Percentiles rank a stretch among this genome's conserved stretches.
Evolutionary conservation across 2,888 invertebrate species (phyloP).

Genomic region (Pediacus dermestoides): DNA sequence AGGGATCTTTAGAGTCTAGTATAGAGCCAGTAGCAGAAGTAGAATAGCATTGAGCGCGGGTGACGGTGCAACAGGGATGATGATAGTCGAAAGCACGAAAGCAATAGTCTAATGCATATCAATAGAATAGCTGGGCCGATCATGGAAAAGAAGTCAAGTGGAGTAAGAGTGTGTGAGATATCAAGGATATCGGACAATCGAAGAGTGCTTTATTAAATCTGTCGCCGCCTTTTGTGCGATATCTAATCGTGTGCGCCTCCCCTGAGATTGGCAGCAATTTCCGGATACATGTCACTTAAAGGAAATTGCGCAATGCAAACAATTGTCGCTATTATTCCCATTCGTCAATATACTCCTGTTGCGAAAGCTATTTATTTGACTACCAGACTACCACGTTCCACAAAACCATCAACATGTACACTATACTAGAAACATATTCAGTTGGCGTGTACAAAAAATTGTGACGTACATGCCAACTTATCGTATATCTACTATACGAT

Average conservation of each 20-base stretch:
- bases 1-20: conserved; percentile 23
- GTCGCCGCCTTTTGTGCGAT: conserved; percentile 47
- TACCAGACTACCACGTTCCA: no score
- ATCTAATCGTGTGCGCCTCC: conserved; percentile 47
- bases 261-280: conserved; percentile 52
- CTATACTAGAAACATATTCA: no score
- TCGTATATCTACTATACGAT: no score
- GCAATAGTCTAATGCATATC: conserved; percentile 46
- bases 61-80: conserved; percentile 27
- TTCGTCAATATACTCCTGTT: conserved; percentile 42
- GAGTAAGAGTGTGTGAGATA: conserved; percentile 35
- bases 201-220: conserved; percentile 50
- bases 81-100: conserved; percentile 27
- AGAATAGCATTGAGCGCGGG: conserved; percentile 23
- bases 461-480: no score
- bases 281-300: conserved; percentile 50
- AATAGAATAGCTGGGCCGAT: conserved; percentile 36
- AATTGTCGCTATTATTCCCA: conserved; percentile 45
- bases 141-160: conserved; percentile 29
- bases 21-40: conserved; percentile 20
- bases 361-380: no score
- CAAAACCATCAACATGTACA: no score
- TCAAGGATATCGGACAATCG: conserved; percentile 46
- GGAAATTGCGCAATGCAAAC: conserved; percentile 50
- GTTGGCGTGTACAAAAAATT: no score